A percentile compares a stretch with the other conserved stretches of the same genome.
Evolutionary conservation across 1,140 invertebrate genomes (phyloP).

Genomic region (Forficula auricularia): DNA sequence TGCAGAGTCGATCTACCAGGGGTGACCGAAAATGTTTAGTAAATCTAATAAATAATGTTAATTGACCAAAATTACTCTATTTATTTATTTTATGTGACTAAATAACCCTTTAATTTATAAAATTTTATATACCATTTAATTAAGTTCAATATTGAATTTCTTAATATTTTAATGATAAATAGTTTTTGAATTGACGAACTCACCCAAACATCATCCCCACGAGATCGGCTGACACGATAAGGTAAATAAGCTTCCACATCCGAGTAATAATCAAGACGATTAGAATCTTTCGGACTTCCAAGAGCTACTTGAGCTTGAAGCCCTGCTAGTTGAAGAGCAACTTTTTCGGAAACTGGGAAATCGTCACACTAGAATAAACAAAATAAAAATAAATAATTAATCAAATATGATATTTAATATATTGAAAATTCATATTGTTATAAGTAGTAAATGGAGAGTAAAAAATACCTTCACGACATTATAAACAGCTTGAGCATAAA

Average conservation of each 20-base stretch:
- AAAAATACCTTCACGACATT: conserved; percentile 71
- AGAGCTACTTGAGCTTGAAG: conserved; percentile 83
- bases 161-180: no score
- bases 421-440: neutral
- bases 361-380: conserved; percentile 59
- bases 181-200: no score
- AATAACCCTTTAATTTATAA: no score
- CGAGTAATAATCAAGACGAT: conserved; percentile 53
- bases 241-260: conserved; percentile 66
- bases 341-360: conserved; percentile 85
- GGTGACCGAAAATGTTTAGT: no score
- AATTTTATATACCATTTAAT: no score
- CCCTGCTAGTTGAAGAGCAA: conserved; percentile 80
- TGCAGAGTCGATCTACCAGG: no score
- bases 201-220: conserved; percentile 61
- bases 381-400: neutral
- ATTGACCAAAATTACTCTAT: no score
- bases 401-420: neutral
- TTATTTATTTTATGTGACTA: no score
- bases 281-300: conserved; percentile 61
- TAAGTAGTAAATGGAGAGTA: no score
- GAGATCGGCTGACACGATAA: conserved; percentile 50
- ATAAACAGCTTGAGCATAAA: conserved; percentile 89
- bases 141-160: no score
- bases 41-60: no score